Evolutionary conservation across 2,888 invertebrate species (phyloP), one percentile per base, ranked within the genome.

Genomic region (Corbicula japonica): DNA sequence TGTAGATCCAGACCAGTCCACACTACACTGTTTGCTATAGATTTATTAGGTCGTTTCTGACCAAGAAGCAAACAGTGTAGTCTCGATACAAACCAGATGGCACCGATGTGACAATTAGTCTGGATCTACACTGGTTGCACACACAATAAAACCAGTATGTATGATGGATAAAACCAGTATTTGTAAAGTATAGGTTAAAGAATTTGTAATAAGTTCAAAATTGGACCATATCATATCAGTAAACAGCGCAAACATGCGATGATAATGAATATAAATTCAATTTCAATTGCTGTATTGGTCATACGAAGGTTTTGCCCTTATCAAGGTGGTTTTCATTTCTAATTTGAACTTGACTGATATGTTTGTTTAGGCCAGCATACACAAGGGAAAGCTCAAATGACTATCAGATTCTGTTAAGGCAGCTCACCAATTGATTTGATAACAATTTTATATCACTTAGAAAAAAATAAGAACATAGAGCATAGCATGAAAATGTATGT

Each of bases 311-410:
- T 23, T 62, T 54, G 18, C 4, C n/a, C 52, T 78, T 78, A 78
- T 78, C 78, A 32, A 34, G 2, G n/a, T 44, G 35, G 61, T 56
- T 72, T 76, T 46, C 56, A 63, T 61, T 75, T 75, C 75, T 62
- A 71, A 80, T 80, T 80, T 76, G 76, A 71, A 69, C 75, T 60
- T 72, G 66, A 52, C 23, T 76, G 80, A 68, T 76, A 68, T 80
- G 71, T 80, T 80, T 80, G 61, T 62, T 56, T 46, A 48, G 68
- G 62, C 34, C 58, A 61, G 71, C 62, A 72, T 68, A 62, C 54
- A 23, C 18, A 34, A 66, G 38, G 44, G 38, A 38, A 38, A 26
- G 52, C 50, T 52, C 26, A 35, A 65, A 65, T 52, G 38, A 52
- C 46, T 38, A 65, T 52, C 65, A 23, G 52, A 28, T 50, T 50